Evolutionary conservation across 1,140 invertebrate genomes (phyloP), one percentile per base, ranked within the genome.

Genomic region (Diabrotica virgifera): DNA sequence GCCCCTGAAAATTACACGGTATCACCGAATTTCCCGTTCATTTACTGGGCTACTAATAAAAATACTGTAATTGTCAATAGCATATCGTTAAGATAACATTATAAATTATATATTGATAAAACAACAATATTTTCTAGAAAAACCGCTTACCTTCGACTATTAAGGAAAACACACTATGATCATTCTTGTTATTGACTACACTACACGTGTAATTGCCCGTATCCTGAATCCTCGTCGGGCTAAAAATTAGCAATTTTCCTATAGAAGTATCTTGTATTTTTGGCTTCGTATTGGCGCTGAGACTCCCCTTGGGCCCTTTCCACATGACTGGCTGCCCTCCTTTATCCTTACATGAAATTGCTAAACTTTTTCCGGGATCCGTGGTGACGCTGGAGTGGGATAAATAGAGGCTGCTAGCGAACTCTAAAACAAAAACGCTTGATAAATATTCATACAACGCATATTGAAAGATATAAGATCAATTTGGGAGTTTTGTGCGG

Each of bases 131-230:
- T 24, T 24, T 51, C 12, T 12, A 51, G 1, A 12, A 51, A 51
- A 13, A 13, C 52, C 2, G 50, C 37, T 59, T 12, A 59, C 58
- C 40, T 59, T 50, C 58, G 12, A 59, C 58, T 10, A 50, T 59
- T 13, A 59, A 51, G 9, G 58, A 40, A 10, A 59, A 59, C 11
- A 59, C 40, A n/a, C 24, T 59, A 9, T 59, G 13, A 11, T 38
- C 58, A 8, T 59, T 38, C 14, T 9, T 14, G 40, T 59, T 59
- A 5, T 46, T 51, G 12, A 38, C 12, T 14, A 59, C 13, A 51
- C 58, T 50, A 37, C 58, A 59, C 6, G 58, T 59, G 46, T 59
- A 59, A 13, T 59, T 59, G 7, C 58, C 58, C 7, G 58, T 59
- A 51, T 59, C 36, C 58, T 46, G 12, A 5, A 59, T 38, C 12